Conservation (phyloP, 2,888 invertebrate genomes). For the Agriopis aurantiaria region DNA sequence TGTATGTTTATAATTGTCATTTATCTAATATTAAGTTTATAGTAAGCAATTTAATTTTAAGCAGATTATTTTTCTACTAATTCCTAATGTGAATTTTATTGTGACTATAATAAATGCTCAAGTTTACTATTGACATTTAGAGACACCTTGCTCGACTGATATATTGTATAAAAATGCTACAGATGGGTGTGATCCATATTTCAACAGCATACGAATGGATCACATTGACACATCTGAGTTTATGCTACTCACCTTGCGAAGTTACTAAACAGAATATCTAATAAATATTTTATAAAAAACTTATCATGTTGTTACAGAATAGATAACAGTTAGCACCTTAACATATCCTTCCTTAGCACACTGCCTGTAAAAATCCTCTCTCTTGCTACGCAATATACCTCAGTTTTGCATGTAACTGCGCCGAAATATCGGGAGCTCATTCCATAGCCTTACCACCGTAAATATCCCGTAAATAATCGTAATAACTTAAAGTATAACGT, state of each 20-base stretch:
- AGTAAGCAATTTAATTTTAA: background rate
- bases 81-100: constrained; percentile 3
- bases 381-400: too few species aligned
- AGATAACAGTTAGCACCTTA: too few species aligned
- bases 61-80: constrained; percentile 1
- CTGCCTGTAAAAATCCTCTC: too few species aligned
- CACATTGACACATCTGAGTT: constrained; percentile 51
- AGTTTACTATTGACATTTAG: constrained; percentile 26
- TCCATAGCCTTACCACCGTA: too few species aligned
- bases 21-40: background rate
- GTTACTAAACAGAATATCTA: constrained; percentile 46
- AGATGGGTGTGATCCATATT: constrained; percentile 44
- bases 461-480: too few species aligned
- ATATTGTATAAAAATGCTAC: constrained; percentile 16
- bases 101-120: constrained; percentile 29
- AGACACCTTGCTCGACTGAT: constrained; percentile 19
- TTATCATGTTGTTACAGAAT: background rate
- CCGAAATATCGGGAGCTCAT: too few species aligned
- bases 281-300: constrained; percentile 20
- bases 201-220: constrained; percentile 42
- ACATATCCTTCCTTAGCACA: too few species aligned
- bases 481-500: background rate
- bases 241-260: constrained; percentile 48
- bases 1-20: background rate
- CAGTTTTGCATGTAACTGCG: too few species aligned